Evolutionary conservation across 2,113 vertebrate species (phyloP), one percentile per base, ranked within the genome.

Genomic region (Numida meleagris): DNA sequence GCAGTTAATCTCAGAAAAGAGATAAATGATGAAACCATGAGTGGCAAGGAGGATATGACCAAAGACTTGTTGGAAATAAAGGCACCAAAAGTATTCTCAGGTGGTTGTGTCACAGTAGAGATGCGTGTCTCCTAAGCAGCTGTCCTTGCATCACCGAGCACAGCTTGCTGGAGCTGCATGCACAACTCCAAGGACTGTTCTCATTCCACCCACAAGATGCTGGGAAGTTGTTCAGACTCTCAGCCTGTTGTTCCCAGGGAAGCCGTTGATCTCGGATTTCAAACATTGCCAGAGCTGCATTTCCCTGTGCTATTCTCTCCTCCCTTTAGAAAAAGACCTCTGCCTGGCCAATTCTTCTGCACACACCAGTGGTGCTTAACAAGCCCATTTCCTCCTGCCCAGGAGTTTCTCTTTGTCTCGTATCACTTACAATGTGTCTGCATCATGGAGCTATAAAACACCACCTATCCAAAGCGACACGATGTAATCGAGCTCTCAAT

Each of bases 211-310:
- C 93, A 90, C 58, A 0, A 0, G 0, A 70, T 94, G 77, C 88
- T 77, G 80, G 82, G 83, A 94, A 77, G 65, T 72, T 95, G 93
- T 82, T 75, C 66, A 90, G 88, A 38, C 70, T 93, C 91, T 34
- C 65, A 90, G 16, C 80, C 88, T 70, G 50, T 67, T 82, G 95
- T 95, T 96, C 84, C 92, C 93, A 95, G 58, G 86, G 73, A 3
- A 24, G 95, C 86, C 88, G 86, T 62, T 84, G 88, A 94, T 94
- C 92, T 96, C 93, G 86, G 40, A 86, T 94, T 96, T 94, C 95
- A 95, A 86, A 88, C 40, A 68, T 5, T 67, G 36, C 78, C 89
- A 66, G 93, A 90, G 43, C 62, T 84, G 27, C 4, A 1, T 83
- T 88, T 72, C 40, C 51, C 86, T 53, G 72, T 34, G 61, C 27